Evolutionary conservation across 1,140 invertebrate species (phyloP).

Genomic region (Euglossa dilemma): DNA sequence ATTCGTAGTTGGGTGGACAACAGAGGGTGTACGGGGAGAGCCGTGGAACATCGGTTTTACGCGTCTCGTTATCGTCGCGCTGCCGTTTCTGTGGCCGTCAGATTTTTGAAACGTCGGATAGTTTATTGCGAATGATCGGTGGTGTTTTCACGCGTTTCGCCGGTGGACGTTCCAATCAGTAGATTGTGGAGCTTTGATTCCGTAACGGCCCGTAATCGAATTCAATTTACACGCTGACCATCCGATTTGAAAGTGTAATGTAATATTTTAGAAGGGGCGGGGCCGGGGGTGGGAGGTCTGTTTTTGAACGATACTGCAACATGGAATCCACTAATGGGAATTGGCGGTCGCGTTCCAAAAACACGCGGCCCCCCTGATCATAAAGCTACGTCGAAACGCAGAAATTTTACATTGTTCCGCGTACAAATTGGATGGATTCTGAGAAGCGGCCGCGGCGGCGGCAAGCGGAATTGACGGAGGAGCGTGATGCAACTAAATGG

Average conservation of each 20-base stretch:
- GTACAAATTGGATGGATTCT: constrained; percentile 32
- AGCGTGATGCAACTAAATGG: background rate
- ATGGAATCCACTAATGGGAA: background rate
- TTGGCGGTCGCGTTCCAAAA: constrained; percentile 27
- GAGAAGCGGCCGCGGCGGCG: background rate
- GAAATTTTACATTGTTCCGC: constrained; percentile 18
- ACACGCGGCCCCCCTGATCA: background rate
- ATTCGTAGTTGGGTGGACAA: background rate
- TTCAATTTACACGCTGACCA: constrained; percentile 23
- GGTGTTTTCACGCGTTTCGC: constrained; percentile 3
- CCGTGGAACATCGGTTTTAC: background rate
- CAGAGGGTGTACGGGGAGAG: background rate
- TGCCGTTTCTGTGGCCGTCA: background rate
- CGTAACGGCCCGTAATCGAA: constrained; percentile 22
- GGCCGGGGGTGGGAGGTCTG: background rate
- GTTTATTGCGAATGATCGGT: constrained; percentile 6
- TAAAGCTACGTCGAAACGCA: constrained; percentile 16
- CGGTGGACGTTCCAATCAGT: constrained; percentile 2
- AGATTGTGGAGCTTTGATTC: constrained; percentile 19
- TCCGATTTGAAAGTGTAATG: constrained; percentile 41
- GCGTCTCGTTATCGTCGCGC: background rate
- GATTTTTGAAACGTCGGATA: constrained; percentile 19
- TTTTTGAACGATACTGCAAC: constrained; percentile 17
- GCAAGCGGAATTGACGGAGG: background rate
- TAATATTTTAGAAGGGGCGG: constrained; percentile 26